Conservation (phyloP, 1,140 invertebrate genomes). For the Hermatobates lingyangjiaoensis region DNA sequence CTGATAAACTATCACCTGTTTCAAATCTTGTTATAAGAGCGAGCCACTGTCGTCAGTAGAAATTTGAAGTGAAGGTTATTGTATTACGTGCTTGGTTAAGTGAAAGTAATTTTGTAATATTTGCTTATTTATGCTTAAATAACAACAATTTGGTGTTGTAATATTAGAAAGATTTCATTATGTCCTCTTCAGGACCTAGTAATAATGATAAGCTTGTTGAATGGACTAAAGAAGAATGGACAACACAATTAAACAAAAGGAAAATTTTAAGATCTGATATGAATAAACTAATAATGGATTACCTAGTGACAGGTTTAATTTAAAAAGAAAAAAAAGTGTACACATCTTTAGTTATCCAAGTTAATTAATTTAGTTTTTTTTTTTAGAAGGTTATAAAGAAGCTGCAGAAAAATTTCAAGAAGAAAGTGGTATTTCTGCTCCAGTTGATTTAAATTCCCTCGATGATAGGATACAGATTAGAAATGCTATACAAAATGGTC, state of each 20-base stretch:
- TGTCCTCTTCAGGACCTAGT: not conserved
- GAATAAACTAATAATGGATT: constrained; percentile 97
- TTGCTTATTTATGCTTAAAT: too few relatives aligned
- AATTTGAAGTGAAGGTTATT: too few relatives aligned
- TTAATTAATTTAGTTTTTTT: not conserved
- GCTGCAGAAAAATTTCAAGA: constrained; percentile 91
- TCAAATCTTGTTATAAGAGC: too few relatives aligned
- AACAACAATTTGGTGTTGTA: too few relatives aligned
- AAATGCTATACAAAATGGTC: constrained; percentile 82
- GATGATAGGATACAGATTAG: constrained; percentile 88
- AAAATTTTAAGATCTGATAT: constrained; percentile 77
- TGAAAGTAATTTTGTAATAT: too few relatives aligned
- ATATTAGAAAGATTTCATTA: too few relatives aligned
- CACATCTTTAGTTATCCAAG: not conserved
- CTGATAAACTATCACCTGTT: too few relatives aligned
- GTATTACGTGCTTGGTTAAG: too few relatives aligned
- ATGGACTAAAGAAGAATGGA: constrained; percentile 39
- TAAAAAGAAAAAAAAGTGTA: not conserved
- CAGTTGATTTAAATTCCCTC: constrained; percentile 69
- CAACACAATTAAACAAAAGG: constrained; percentile 47
- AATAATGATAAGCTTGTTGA: constrained; percentile 23
- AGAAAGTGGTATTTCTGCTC: constrained; percentile 75
- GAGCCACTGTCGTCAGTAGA: too few relatives aligned
- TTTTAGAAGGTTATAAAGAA: constrained; percentile 87
- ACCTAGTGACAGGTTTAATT: constrained; percentile 73